Conservation (phyloP, 2,888 invertebrate genomes). For the Pterostichus niger region DNA sequence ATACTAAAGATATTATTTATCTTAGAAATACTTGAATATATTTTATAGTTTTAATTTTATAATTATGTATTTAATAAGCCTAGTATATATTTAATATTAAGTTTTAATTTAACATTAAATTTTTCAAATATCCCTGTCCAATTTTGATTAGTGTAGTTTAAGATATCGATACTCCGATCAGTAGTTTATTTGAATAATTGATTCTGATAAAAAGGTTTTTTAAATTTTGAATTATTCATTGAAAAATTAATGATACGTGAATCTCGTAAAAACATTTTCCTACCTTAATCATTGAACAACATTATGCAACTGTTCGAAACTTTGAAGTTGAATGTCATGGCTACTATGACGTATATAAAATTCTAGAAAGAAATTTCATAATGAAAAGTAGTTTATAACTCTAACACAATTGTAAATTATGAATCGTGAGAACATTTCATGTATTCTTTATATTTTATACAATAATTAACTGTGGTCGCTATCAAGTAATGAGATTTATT, state of each 20-base stretch:
- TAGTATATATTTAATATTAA: no score
- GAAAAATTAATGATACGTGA: neutral
- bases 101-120: no score
- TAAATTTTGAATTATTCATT: no score
- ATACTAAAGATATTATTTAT: no score
- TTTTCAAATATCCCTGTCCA: no score
- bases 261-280: neutral
- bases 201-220: no score
- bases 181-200: no score
- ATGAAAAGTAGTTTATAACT: constrained; percentile 26
- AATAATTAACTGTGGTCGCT: constrained; percentile 4
- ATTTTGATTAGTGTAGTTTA: no score
- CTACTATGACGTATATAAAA: constrained; percentile 18
- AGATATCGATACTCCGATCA: no score
- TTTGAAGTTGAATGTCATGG: constrained; percentile 41
- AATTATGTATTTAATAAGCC: no score
- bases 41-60: no score
- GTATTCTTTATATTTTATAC: neutral
- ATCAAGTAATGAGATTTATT: constrained; percentile 2
- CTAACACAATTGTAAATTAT: constrained; percentile 28
- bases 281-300: neutral
- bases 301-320: constrained; percentile 34
- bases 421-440: constrained; percentile 37
- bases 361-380: constrained; percentile 39
- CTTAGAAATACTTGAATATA: no score